Base-by-base conservation (phyloP, 92 coral and sea anemone genomes). In the Porites cylindrica region DNA sequence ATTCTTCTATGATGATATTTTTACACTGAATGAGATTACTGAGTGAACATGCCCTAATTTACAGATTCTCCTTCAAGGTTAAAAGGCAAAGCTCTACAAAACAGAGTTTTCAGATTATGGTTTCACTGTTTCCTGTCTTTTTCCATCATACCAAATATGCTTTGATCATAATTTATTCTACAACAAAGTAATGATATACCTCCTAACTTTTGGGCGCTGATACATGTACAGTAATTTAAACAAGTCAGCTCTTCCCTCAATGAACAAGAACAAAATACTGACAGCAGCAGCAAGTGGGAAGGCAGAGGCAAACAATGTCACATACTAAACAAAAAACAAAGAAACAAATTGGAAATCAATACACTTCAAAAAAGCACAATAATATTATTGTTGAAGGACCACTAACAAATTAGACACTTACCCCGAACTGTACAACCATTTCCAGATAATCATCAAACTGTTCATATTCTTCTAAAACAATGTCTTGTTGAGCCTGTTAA, bases 391-490 rank as follows among this genome's bases (percentile, higher is more conserved):
- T 6, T 24, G 10, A 21, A 51, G 47, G 32, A 24, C 65, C 61
- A 20, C 8, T 1, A 19, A 13, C 1, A 24, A 68, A 67, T 21
- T 18, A 23, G 51, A 16, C 10, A 72, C 98, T 92, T 52, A 97
- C 99, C 93, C 99, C 99, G 92, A 97, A 97, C 83, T 97, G 99
- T 71, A 97, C 94, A 53, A 97, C 99, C 99, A 97, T 97, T 79
- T 97, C 99, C 70, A 97, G 85, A 76, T 95, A 97, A 83, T 97
- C 99, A 91, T 97, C 99, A 88, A 97, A 97, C 86, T 93, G 98
- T 59, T 97, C 99, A 78, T 97, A 97, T 58, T 97, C 99, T 82
- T 95, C 99, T 26, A 97, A 88, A 53, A 95, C 92, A 60, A 91
- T 79, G 75, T 97, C 97, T 26, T 91, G 94, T 68, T 95, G 96